Percentiles rank a stretch among this genome's conserved stretches.
phyloP scores from a whole-genome alignment of 2,888 invertebrate species.

The Cheilosia vulpina region DNA sequence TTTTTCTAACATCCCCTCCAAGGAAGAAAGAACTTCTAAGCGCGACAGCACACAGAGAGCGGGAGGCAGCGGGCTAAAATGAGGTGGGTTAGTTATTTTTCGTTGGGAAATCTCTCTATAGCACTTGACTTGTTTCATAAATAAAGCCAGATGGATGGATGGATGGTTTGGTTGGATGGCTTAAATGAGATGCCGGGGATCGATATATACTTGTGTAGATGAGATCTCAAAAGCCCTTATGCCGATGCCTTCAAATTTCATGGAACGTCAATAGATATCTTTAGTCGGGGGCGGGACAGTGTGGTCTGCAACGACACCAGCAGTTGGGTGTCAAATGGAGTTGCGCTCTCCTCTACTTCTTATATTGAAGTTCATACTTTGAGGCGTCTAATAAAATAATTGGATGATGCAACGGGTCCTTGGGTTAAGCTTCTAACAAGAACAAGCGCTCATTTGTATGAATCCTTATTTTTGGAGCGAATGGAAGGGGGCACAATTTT shows the following conservation, averaged over 20 bases:
- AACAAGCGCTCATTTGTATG: no score
- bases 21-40: constrained; percentile 5
- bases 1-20: constrained; percentile 19
- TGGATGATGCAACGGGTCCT: no score
- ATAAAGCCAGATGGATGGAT: constrained; percentile 72
- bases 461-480: no score
- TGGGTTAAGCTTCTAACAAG: no score
- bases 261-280: constrained; percentile 61
- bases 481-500: no score
- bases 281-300: neutral
- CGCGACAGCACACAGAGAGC: no score
- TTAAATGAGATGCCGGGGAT: constrained; percentile 51
- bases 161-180: constrained; percentile 46
- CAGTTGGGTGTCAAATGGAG: neutral
- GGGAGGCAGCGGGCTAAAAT: neutral
- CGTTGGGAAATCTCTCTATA: constrained; percentile 59
- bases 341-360: neutral
- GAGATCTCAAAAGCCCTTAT: constrained; percentile 65
- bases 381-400: no score
- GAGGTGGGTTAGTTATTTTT: constrained; percentile 54
- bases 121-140: constrained; percentile 74
- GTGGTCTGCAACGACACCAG: constrained; percentile 20
- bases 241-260: constrained; percentile 71
- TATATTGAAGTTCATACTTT: no score
- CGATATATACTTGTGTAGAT: constrained; percentile 20